phyloP scores from a whole-genome alignment of 2,888 invertebrate genomes.

The Drosophila mulleri region DNA sequence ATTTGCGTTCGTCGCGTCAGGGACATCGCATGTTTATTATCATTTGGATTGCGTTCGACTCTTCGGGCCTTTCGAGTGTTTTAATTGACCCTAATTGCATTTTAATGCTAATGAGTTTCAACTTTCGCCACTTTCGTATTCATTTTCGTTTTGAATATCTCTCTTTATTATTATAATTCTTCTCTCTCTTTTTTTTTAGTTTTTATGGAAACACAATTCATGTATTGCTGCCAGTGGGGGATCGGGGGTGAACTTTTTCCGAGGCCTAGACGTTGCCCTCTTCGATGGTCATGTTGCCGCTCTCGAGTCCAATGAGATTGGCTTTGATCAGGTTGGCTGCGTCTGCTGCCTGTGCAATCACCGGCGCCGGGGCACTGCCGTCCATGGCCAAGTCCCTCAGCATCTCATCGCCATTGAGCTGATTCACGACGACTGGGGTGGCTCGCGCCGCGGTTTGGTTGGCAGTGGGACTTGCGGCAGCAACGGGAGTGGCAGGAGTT shows the following conservation, averaged over 20 bases:
- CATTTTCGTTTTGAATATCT: not conserved
- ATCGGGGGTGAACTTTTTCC: not conserved
- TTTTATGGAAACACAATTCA: not conserved
- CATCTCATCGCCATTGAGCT: not conserved
- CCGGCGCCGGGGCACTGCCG: not conserved
- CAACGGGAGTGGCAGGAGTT: not conserved
- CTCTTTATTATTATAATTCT: not conserved
- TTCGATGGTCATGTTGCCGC: conserved; percentile 23
- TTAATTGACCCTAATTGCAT: conserved; percentile 64
- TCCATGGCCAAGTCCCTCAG: not conserved
- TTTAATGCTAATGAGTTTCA: conserved; percentile 56
- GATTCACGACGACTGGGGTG: not conserved
- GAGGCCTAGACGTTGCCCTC: not conserved
- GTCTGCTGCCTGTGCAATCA: not conserved
- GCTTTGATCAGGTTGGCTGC: conserved; percentile 9
- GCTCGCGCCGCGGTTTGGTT: not conserved
- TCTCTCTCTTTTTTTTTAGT: not conserved
- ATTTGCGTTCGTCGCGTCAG: conserved; percentile 30
- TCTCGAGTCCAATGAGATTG: conserved; percentile 26
- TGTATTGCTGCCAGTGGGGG: not conserved
- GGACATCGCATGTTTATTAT: conserved; percentile 61
- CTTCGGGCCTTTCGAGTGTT: conserved; percentile 43
- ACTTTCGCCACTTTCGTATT: conserved; percentile 1
- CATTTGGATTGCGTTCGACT: conserved; percentile 40
- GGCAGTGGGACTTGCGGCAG: not conserved